Percentiles rank a stretch among this genome's conserved stretches.
phyloP scores from a whole-genome alignment of 1,140 invertebrate genomes.

The Sipha flava region DNA sequence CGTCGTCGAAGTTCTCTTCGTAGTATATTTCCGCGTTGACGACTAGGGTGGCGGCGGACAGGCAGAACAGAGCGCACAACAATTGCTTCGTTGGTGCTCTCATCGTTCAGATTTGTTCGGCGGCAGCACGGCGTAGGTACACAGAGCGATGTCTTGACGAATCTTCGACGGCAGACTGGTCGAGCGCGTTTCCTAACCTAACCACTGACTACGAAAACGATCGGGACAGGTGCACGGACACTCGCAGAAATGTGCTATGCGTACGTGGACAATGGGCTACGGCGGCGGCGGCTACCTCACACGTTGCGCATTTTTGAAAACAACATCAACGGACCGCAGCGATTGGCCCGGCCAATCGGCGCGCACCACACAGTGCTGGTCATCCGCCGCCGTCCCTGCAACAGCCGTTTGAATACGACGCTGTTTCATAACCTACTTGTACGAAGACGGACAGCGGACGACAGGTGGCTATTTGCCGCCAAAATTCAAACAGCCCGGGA shows the following conservation, averaged over 20 bases:
- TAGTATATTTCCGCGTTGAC: slow-evolving; percentile 36
- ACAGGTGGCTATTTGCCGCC: too few species aligned
- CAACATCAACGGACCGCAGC: slow-evolving; percentile 38
- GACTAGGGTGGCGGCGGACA: not conserved
- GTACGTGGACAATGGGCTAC: not conserved
- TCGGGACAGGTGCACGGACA: too few species aligned
- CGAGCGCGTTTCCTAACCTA: too few species aligned
- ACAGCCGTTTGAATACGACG: not conserved
- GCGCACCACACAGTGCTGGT: slow-evolving; percentile 35
- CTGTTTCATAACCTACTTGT: too few species aligned
- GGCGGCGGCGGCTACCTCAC: not conserved
- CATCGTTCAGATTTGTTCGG: not conserved
- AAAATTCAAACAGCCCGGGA: too few species aligned
- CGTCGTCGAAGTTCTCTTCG: slow-evolving; percentile 34
- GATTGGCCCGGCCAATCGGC: slow-evolving; percentile 39
- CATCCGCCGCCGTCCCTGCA: not conserved
- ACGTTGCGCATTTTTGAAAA: not conserved
- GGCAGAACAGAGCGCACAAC: slow-evolving; percentile 12
- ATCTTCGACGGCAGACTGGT: too few species aligned
- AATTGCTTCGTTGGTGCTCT: not conserved
- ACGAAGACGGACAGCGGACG: not conserved
- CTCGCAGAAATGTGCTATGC: not conserved
- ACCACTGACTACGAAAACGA: too few species aligned
- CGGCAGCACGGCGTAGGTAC: too few species aligned
- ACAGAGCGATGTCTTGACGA: too few species aligned